Base-by-base conservation (phyloP, 2,797 vertebrate genomes). In the Babyrousa celebensis region DNA sequence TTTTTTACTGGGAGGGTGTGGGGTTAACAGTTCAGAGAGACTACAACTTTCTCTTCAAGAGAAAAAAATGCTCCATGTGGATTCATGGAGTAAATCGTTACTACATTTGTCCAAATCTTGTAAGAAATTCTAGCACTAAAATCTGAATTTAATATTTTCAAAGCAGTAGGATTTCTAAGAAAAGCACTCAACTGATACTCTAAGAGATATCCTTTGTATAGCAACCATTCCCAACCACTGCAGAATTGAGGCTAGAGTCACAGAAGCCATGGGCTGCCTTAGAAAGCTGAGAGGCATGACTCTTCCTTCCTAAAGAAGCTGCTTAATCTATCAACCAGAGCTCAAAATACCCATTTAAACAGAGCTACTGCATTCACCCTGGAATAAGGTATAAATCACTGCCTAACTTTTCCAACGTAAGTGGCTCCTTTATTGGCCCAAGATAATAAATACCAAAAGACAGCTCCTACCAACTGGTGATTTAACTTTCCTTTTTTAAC, bases 71-170 rank as follows among this genome's bases (percentile, higher is more conserved):
- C 16, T 89, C 52, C 36, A 70, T 14, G 32, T 74, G 80, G 60
- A 87, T 70, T 89, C 71, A 83, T 12, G 68, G 48, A 65, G 15
- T 82, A 92, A 87, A 79, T 74, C 40, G 75, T 86, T 67, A 80
- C 18, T 68, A 68, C 12, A 78, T 56, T 23, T 75, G 21, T 58
- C 6, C 23, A 90, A 92, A 93, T 67, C 12, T 72, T 86, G 2
- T 40, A 95, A 86, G 63, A 95, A 96, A 58, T 21, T 74, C 70
- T 77, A 94, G 77, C 6, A 78, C 18, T 96, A 89, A 94, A 96
- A 85, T 79, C 29, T 80, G 29, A 71, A 89, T 67, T 65, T 84
- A 40, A 54, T 65, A 95, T 89, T 60, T 94, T 36, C 43, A 71
- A 0, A 71, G 88, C 21, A 93, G 56, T 5, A 83, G 43, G 5